These are phyloP conservation scores for Cercopithecus mona DNA, from an alignment of 2,113 vertebrate genomes.

Conservation along the genomic window DNA sequence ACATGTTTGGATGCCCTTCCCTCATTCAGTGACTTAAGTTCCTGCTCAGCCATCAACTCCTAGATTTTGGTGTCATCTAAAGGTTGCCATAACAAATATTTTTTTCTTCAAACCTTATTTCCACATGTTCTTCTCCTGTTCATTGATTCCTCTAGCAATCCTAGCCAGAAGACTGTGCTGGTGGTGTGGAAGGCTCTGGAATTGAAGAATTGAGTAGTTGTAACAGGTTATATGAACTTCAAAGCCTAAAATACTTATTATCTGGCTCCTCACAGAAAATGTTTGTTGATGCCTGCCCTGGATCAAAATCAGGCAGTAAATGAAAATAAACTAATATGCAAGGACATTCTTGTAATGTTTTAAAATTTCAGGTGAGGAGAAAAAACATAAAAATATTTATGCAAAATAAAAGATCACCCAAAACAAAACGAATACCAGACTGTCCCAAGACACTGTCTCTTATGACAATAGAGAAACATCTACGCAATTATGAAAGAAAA, in stretches of 20 bases:
- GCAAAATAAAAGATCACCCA: slow-evolving; percentile 16
- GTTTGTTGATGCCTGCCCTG: background rate
- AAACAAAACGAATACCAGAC: background rate
- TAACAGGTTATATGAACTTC: background rate
- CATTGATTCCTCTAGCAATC: background rate
- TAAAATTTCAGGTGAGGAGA: slow-evolving; percentile 24
- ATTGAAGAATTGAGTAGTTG: background rate
- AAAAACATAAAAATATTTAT: background rate
- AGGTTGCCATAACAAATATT: background rate
- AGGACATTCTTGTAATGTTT: slow-evolving; percentile 8
- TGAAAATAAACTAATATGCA: slow-evolving; percentile 23
- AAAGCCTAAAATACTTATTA: background rate
- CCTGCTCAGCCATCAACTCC: background rate
- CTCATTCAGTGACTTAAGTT: background rate
- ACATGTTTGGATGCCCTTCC: background rate
- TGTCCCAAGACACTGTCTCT: background rate
- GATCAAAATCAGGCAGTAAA: slow-evolving; percentile 15
- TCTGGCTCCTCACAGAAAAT: background rate
- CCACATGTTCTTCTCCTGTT: background rate
- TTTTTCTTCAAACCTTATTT: background rate
- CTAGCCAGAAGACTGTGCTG: background rate
- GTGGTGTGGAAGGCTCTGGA: background rate
- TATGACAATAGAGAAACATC: background rate
- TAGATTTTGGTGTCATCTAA: background rate
- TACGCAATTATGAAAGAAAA: background rate